Evolutionary conservation across 2,113 vertebrate species (phyloP), one percentile per base, ranked within the genome.

Genomic region (Pelodiscus sinensis): DNA sequence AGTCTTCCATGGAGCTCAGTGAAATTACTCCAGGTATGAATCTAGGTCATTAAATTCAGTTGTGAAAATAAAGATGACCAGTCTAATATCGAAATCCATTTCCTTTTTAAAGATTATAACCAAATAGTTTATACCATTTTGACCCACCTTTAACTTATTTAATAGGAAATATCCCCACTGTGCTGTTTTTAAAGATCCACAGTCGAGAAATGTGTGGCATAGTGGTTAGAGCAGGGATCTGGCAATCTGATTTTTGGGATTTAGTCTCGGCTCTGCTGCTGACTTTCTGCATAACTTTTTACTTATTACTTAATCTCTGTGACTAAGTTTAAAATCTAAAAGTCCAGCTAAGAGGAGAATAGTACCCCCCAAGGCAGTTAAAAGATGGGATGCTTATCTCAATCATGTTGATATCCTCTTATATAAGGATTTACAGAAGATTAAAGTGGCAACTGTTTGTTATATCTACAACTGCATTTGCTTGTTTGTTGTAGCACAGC

Each of bases 11-110:
- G n/a, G n/a, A 35, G n/a, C 9, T 73, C 79, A 94, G 91, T 38
- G 83, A 73, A 92, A 93, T 94, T 94, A 87, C 88, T 58, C 90
- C 87, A 80, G 8, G 58, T 77, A 68, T 68, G 31, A 71, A 35
- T 71, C 10, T 71, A 18, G 24, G 73, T 50, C 92, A 79, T 84
- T 94, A 90, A 94, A 94, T 87, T 79, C 55, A 83, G 16, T 85
- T 92, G 90, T 82, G 90, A 88, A 81, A 68, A 77, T 50, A 13
- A 25, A 8, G 24, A 54, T 44, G 7, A 58, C 94, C 0, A 0
- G 15, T 54, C 38, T 88, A 57, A 73, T 95, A 50, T 35, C 55
- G 88, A 4, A 6, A 9, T 56, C 54, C 86, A 79, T 85, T 93
- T 79, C 3, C 29, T 62, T 90, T 90, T 12, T 88, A 88, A 85